Evolutionary conservation across 2,888 invertebrate genomes (phyloP).

Genomic region (Neuroscelio doddi): DNA sequence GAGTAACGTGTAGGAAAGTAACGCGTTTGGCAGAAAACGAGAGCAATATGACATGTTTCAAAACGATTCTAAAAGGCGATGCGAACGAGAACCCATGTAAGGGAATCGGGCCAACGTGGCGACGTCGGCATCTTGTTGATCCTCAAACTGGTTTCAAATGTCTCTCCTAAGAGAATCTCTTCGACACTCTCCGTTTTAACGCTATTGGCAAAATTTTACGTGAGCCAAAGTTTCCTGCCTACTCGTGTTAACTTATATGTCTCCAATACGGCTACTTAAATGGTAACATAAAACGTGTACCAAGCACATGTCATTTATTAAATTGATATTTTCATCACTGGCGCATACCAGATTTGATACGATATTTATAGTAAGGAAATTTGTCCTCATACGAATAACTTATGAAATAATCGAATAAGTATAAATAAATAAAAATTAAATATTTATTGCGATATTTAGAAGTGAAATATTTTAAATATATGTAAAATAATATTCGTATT

Average conservation of each 20-base stretch:
- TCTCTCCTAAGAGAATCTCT: constrained; percentile 44
- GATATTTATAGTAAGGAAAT: too few species aligned
- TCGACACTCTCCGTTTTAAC: constrained; percentile 44
- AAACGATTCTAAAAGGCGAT: constrained; percentile 63
- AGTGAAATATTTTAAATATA: too few species aligned
- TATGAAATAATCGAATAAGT: too few species aligned
- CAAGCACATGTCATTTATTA: too few species aligned
- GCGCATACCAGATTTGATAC: too few species aligned
- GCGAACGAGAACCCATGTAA: constrained; percentile 63
- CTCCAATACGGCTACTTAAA: constrained; percentile 39
- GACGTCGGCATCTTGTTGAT: constrained; percentile 44
- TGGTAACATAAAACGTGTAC: constrained; percentile 43
- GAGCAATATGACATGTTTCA: constrained; percentile 43
- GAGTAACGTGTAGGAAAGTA: background rate
- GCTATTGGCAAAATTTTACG: constrained; percentile 37
- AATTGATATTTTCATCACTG: too few species aligned
- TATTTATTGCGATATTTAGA: too few species aligned
- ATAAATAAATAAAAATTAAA: too few species aligned
- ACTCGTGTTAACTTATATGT: constrained; percentile 28
- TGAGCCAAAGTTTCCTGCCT: constrained; percentile 28
- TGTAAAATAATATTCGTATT: too few species aligned
- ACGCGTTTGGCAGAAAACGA: constrained; percentile 39
- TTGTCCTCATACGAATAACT: too few species aligned
- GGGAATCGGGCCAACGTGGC: constrained; percentile 63
- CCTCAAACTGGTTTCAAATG: constrained; percentile 52